Evolutionary conservation across 2,888 invertebrate species (phyloP), one percentile per base, ranked within the genome.

Genomic region (Erebia ligea): DNA sequence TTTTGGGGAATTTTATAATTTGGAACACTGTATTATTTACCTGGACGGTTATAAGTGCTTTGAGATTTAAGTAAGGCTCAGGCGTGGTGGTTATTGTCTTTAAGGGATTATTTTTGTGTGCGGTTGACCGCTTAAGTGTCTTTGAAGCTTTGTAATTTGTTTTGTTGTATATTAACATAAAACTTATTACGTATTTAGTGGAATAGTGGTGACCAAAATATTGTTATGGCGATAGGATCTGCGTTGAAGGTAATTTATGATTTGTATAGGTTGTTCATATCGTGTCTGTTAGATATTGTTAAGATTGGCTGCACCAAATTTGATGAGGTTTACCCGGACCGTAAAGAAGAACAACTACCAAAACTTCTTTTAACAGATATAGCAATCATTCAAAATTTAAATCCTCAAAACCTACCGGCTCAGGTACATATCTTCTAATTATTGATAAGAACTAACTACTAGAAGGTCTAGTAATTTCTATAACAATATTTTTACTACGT

Each of bases 1-100:
- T 66, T 68, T 68, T 58, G 21, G 63, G 42, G 64, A 71, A 61
- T 57, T 70, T 50, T 56, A 70, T 57, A 69, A 70, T 63, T 72
- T 68, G 50, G 34, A 69, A 13, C 34, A 52, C 19, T 52, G 25
- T 57, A 5, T 25, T 15, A 34, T 34, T 40, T 25, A 52, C 34
- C 52, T 54, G 40, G 17, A 48, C 21, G 62, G 19, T 62, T 62
- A 1, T 11, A 21, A 15, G 21, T 19, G 62, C 62, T 48, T 48
- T 62, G 21, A 19, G 13, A 21, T 15, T 62, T 21, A 62, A 59
- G 17, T 42, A 13, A 15, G 21, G 21, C 15, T 62, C 15, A 48
- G 25, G 21, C 2, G 62, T 48, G 19, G 45, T 21, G 11, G 42
- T 45, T 13, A n/a, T 58, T 58, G 57, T 34, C 57, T 25, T 58